A percentile compares a stretch with the other conserved stretches of the same genome.
These are phyloP conservation scores for Gryllus longicercus DNA, from an alignment of 2,888 invertebrate genomes.

Conservation along the genomic window DNA sequence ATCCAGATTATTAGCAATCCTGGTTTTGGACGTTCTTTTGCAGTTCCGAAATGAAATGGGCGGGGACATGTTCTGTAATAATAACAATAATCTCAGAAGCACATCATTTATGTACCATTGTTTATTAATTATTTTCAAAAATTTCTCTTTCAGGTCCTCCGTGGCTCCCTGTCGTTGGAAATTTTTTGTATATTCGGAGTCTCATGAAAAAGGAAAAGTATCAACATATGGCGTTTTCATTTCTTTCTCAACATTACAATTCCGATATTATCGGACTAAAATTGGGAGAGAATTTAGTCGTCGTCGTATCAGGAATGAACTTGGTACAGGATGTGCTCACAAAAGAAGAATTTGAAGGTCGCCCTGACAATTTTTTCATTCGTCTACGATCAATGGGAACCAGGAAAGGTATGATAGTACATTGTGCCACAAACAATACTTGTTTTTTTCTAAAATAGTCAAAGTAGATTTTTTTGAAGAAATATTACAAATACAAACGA, in stretches of 20 bases:
- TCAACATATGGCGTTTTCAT: conserved; percentile 52
- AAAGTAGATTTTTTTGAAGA: background rate
- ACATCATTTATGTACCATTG: too few species aligned
- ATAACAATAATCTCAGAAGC: too few species aligned
- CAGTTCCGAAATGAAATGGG: too few species aligned
- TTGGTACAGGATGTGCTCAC: conserved; percentile 54
- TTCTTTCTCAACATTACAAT: conserved; percentile 51
- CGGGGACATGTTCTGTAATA: too few species aligned
- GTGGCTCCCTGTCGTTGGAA: conserved; percentile 51
- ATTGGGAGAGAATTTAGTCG: conserved; percentile 53
- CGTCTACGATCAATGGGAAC: conserved; percentile 62
- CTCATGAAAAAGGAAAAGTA: conserved; percentile 48
- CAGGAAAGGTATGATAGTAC: conserved; percentile 50
- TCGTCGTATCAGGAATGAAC: conserved; percentile 55
- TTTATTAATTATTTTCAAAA: too few species aligned
- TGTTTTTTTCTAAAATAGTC: background rate
- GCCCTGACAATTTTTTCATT: conserved; percentile 65
- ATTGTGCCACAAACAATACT: background rate
- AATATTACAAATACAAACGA: background rate
- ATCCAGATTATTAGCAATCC: too few species aligned
- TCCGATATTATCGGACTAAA: conserved; percentile 57
- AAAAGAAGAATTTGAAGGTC: conserved; percentile 59
- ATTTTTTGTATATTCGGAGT: conserved; percentile 44
- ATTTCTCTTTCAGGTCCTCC: conserved; percentile 46
- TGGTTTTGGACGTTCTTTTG: too few species aligned